These are phyloP conservation scores for Eidolon helvum DNA, from an alignment of 2,113 vertebrate species.

Conservation along the genomic window DNA sequence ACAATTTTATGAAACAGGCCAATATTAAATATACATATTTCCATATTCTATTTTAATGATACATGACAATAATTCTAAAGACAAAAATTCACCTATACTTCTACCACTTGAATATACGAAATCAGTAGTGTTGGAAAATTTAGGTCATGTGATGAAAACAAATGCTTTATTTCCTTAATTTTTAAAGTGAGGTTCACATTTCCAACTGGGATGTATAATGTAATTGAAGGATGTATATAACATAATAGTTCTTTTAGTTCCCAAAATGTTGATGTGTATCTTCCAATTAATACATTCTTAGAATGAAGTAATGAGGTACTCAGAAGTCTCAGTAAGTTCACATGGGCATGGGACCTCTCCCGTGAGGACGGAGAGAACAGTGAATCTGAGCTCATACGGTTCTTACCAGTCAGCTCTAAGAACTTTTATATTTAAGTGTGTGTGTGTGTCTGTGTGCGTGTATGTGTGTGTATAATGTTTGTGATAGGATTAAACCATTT, in stretches of 20 bases:
- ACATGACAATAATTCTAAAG: background rate
- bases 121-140: background rate
- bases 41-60: background rate
- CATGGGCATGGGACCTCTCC: background rate
- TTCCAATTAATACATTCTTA: background rate
- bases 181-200: conserved; percentile 18
- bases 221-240: background rate
- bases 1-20: conserved; percentile 3
- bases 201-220: background rate
- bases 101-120: background rate
- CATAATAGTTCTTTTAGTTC: background rate
- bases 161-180: conserved; percentile 8
- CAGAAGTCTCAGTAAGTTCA: background rate
- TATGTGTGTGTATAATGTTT: background rate
- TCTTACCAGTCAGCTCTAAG: background rate
- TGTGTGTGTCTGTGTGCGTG: background rate
- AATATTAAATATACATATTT: background rate
- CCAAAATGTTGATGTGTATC: background rate
- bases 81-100: conserved; percentile 8
- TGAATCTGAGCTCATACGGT: background rate
- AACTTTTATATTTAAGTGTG: background rate
- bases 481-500: background rate
- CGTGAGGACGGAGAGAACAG: background rate
- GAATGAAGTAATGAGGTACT: background rate
- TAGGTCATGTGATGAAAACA: background rate